Conservation (phyloP, 2,888 invertebrate species). For the Trilocha varians region DNA sequence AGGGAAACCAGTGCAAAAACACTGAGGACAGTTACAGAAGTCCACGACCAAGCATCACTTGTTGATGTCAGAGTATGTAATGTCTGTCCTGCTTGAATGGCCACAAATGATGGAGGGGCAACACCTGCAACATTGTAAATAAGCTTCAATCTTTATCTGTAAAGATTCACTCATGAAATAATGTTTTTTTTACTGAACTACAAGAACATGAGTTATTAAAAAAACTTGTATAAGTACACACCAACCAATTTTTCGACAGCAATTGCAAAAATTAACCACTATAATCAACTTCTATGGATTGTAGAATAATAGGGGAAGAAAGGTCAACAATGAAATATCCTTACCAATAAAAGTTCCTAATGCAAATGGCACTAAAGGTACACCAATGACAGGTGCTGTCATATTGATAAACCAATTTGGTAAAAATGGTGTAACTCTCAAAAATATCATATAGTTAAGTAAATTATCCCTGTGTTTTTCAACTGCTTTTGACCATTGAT, state of each 20-base stretch:
- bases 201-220: too few species aligned
- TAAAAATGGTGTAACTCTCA: constrained; percentile 96
- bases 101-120: constrained; percentile 96
- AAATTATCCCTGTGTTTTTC: constrained; percentile 89
- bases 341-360: constrained; percentile 94
- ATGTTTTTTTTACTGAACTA: background rate
- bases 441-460: constrained; percentile 96
- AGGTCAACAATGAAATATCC: constrained; percentile 20
- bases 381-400: constrained; percentile 96
- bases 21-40: constrained; percentile 84
- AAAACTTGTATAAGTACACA: too few species aligned
- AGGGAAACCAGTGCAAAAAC: constrained; percentile 88
- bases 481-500: constrained; percentile 89
- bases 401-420: constrained; percentile 99
- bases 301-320: too few species aligned
- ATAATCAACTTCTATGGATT: too few species aligned
- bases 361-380: constrained; percentile 93
- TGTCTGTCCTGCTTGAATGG: constrained; percentile 98
- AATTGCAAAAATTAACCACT: too few species aligned
- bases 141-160: too few species aligned
- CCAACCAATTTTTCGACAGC: too few species aligned
- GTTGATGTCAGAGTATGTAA: constrained; percentile 93
- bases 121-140: constrained; percentile 77
- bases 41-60: constrained; percentile 90
- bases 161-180: too few species aligned